Evolutionary conservation across 2,888 invertebrate genomes (phyloP), one percentile per base, ranked within the genome.

Genomic region (Agrenia bidenticulata): DNA sequence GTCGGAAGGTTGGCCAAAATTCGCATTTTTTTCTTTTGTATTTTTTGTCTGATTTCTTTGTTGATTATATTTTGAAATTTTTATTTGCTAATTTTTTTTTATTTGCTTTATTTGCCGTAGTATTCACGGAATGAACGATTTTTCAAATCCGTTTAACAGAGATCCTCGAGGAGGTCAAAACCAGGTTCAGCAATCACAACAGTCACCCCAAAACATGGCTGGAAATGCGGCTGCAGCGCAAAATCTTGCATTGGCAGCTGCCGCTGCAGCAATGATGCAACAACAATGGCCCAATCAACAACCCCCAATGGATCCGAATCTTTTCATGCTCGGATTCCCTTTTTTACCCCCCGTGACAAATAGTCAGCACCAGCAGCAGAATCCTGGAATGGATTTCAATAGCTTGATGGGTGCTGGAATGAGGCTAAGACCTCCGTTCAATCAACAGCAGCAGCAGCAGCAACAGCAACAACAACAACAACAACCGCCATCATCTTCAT

Each of bases 391-490:
- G 9, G 67, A 67, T 26, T 67, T 74, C 32, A 70, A 74, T 32
- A 64, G 69, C 59, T 55, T 74, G 66, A 67, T 70, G 56, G 67
- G 58, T 24, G 58, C 61, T 17, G 66, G 64, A 58, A 27, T 68
- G 21, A 39, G 64, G 9, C 57, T 67, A 61, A 27, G 68, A 56
- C 68, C 68, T 4, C 64, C 64, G 0, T 64, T 64, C 23, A 58
- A 58, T 24, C 54, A 21, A 17, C 49, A 49, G 17, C 19, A 53
- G 7, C 41, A 42, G 15, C 64, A n/a, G n/a, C 63, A 42, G n/a
- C n/a, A 42, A 7, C 59, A 64, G 15, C 60, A 62, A 15, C 68
- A 65, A 41, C 54, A 37, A 15, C 53, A 23, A 15, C 51, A 59
- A 42, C 50, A 41, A n/a, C 61, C 64, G n/a, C 60, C 63, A 24